phyloP scores from a whole-genome alignment of 1,140 invertebrate species.

The Drosophila baimaii region DNA sequence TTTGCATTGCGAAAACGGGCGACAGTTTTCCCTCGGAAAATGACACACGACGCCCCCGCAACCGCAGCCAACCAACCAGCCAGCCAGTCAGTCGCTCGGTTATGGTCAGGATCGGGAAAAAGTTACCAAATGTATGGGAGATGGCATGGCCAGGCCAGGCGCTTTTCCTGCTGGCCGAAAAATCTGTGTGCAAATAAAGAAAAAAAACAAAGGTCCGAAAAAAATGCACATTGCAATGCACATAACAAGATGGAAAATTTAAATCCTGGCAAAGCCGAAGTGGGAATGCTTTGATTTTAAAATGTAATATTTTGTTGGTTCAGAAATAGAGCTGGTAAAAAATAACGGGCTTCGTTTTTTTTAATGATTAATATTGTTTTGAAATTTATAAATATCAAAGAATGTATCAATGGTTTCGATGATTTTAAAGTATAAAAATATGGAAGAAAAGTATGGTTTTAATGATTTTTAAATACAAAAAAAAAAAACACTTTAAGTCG shows the following conservation, averaged over 20 bases:
- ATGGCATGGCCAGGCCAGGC: conserved; percentile 1
- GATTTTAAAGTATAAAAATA: too few relatives aligned
- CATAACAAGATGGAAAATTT: conserved; percentile 1
- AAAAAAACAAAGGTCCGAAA: conserved; percentile 1
- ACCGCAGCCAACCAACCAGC: conserved; percentile 38
- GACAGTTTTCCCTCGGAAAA: conserved; percentile 45
- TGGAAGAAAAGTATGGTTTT: too few relatives aligned
- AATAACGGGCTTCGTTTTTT: too few relatives aligned
- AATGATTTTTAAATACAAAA: too few relatives aligned
- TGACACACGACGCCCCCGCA: conserved; percentile 40
- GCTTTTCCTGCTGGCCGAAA: conserved; percentile 22
- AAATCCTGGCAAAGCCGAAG: not conserved
- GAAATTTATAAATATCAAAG: too few relatives aligned
- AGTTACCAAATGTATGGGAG: not conserved
- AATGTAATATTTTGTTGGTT: too few relatives aligned
- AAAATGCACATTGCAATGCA: conserved; percentile 41
- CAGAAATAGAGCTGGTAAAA: too few relatives aligned
- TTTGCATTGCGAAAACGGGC: conserved; percentile 54
- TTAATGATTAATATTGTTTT: too few relatives aligned
- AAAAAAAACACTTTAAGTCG: too few relatives aligned
- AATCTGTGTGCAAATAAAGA: conserved; percentile 23
- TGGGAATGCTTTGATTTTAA: conserved; percentile 5
- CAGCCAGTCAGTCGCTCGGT: too few relatives aligned
- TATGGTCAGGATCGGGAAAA: conserved; percentile 25
- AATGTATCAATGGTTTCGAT: too few relatives aligned